phyloP scores from a whole-genome alignment of 1,140 invertebrate genomes.

The Procambarus virginalis region DNA sequence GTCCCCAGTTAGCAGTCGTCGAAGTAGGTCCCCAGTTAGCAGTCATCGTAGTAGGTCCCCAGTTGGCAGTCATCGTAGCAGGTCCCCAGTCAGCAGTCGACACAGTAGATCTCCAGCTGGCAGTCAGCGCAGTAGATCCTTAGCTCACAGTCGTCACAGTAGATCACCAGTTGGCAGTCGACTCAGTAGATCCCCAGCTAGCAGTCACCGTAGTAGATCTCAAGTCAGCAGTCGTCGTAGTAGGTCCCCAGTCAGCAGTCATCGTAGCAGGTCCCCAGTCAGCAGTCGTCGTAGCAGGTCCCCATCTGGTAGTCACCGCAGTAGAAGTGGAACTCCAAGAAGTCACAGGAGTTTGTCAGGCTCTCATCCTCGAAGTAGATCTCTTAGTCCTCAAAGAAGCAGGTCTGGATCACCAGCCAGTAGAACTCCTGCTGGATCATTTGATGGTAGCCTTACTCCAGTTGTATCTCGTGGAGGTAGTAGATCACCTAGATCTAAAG shows the following conservation, averaged over 20 bases:
- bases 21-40: no score
- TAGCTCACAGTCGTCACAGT: constrained; percentile 3
- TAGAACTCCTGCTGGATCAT: constrained; percentile 22
- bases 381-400: not conserved
- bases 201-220: constrained; percentile 20
- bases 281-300: not conserved
- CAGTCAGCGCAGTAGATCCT: constrained; percentile 28
- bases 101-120: not conserved
- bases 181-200: not conserved
- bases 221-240: not conserved
- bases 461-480: constrained; percentile 13
- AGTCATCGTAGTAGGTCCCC: no score
- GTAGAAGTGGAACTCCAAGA: constrained; percentile 36
- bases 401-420: constrained; percentile 14
- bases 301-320: not conserved
- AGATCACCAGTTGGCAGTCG: not conserved
- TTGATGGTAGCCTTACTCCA: constrained; percentile 5
- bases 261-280: not conserved
- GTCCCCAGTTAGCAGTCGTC: no score
- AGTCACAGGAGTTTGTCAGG: constrained; percentile 10
- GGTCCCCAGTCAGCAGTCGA: no score
- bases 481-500: constrained; percentile 25
- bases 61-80: no score
- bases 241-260: constrained; percentile 5
- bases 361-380: constrained; percentile 4